Conservation (phyloP, 2,797 vertebrate species). For the Potorous gilbertii region DNA sequence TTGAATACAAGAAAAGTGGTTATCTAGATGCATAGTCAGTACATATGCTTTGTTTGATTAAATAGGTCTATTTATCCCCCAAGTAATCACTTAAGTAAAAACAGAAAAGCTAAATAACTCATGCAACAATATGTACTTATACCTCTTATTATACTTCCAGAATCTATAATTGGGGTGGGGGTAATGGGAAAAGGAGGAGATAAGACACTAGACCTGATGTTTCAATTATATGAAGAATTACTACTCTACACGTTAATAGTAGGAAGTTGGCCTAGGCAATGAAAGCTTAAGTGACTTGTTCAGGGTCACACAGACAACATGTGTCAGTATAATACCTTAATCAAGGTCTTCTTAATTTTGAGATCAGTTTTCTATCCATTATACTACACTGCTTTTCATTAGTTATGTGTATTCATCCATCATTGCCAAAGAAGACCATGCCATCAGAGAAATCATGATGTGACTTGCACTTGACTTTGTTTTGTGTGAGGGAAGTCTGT, state of each 20-base stretch:
- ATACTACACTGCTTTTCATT: too few species aligned
- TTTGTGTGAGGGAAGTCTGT: too few species aligned
- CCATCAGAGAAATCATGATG: too few species aligned
- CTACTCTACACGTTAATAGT: not conserved
- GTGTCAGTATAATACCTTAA: not conserved
- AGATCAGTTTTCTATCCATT: not conserved
- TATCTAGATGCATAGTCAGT: too few species aligned
- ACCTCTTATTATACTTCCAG: not conserved
- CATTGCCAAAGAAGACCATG: too few species aligned
- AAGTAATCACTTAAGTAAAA: not conserved
- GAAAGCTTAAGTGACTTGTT: not conserved
- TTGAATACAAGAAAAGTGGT: too few species aligned
- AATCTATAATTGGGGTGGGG: accelerated
- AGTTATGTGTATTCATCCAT: too few species aligned
- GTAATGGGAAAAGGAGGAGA: not conserved
- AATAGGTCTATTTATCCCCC: not conserved
- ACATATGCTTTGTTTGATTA: too few species aligned
- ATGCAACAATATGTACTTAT: not conserved
- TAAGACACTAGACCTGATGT: not conserved
- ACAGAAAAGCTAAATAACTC: not conserved
- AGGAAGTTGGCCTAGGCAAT: not conserved
- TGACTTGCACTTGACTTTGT: too few species aligned
- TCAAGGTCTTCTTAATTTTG: not conserved
- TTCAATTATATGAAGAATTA: not conserved
- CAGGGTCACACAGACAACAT: not conserved